Base-by-base conservation (phyloP, 2,113 vertebrate species). In the Reinhardtius hippoglossoides region DNA sequence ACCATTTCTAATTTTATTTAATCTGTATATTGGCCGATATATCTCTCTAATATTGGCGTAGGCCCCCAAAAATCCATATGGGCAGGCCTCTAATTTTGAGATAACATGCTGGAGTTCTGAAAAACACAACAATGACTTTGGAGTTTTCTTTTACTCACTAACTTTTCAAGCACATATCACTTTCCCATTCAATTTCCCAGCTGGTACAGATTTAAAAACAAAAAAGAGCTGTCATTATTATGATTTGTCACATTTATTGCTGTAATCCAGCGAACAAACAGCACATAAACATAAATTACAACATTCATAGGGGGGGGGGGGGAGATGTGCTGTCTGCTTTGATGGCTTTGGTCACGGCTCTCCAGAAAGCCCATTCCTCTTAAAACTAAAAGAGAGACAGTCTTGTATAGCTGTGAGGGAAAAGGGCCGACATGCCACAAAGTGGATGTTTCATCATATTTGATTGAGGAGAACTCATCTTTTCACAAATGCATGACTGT, bases 191-290 rank as follows among this genome's bases (percentile, higher is more conserved):
- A 37, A 37, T 37, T 37, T 37, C 35, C 7, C 35, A 40, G 8
- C 40, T 40, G 40, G 3, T 40, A 40, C 40, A 40, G 0, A 12
- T 13, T 46, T 46, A 16, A 46, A 46, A 46, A 46, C 44, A 40
- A 40, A 40, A 40, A 40, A 40, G 40, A 40, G 40, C 40, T 40
- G 40, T 40, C 40, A 26, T 35, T 27, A 40, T 69, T 15, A 46
- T 16, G 37, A 73, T 70, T 78, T 82, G 67, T 46, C 67, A 55
- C 55, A 44, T 67, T 67, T 26, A 54, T 67, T 56, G 61, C 23
- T 83, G 57, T 42, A 76, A 77, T 65, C 68, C 16, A 57, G n/a
- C 24, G 21, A 61, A 20, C 14, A 71, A 67, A 68, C 27, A 1
- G 58, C 20, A 62, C 21, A 74, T 59, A 48, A 69, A 80, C 48